phyloP scores from a whole-genome alignment of 2,113 vertebrate species.

The Etheostoma cragini region DNA sequence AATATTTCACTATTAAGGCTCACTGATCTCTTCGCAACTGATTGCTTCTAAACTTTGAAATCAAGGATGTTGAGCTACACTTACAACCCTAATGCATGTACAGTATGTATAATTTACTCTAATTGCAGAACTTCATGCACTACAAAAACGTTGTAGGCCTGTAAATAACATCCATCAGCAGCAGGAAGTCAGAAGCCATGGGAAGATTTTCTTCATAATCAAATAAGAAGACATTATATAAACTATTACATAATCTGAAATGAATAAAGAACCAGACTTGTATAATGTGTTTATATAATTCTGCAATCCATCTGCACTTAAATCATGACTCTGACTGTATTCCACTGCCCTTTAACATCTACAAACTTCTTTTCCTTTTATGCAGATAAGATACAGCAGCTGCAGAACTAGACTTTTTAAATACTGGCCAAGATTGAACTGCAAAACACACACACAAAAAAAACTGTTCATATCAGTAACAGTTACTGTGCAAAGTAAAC shows the following conservation, averaged over 20 bases:
- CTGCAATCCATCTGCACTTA: conserved; percentile 28
- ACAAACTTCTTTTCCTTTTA: conserved; percentile 23
- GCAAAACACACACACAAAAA: neutral
- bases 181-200: conserved; percentile 20
- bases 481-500: neutral
- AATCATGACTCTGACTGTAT: conserved; percentile 18
- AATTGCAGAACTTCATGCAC: neutral
- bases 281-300: conserved; percentile 51
- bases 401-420: neutral
- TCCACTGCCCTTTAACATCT: neutral
- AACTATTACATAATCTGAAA: conserved; percentile 56
- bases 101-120: neutral
- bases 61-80: neutral
- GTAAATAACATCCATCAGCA: conserved; percentile 10
- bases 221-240: conserved; percentile 44
- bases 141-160: neutral
- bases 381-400: conserved; percentile 20
- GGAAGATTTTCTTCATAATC: conserved; percentile 34
- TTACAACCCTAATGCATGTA: conserved; percentile 1
- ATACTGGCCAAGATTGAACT: neutral
- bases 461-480: neutral
- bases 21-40: neutral
- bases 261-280: conserved; percentile 23
- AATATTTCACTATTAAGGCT: too few species aligned
- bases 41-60: neutral